Percentiles rank a stretch among this genome's conserved stretches.
phyloP scores from a whole-genome alignment of 2,797 vertebrate genomes.

The Malurus splendens region DNA sequence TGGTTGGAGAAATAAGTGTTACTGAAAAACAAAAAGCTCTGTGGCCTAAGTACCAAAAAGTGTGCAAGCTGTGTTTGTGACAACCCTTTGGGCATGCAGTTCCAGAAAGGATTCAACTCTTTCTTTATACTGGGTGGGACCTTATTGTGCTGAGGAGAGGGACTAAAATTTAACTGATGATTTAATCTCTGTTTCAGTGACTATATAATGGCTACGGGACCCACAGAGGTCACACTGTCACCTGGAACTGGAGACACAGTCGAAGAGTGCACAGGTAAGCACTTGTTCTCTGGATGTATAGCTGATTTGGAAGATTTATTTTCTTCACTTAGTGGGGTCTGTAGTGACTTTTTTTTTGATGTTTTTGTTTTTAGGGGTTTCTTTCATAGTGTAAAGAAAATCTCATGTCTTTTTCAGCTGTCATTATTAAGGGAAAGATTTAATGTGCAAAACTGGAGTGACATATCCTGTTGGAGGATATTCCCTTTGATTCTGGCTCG shows the following conservation, averaged over 20 bases:
- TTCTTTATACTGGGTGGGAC: not conserved
- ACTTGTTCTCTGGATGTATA: not conserved
- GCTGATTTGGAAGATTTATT: not conserved
- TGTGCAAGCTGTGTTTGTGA: not conserved
- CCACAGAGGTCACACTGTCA: constrained; percentile 65
- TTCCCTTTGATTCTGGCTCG: not conserved
- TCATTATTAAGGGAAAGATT: not conserved
- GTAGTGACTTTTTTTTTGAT: not conserved
- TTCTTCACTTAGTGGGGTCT: not conserved
- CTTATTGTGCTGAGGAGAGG: not conserved
- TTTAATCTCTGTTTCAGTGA: constrained; percentile 70
- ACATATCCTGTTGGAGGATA: not conserved
- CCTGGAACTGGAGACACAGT: constrained; percentile 70
- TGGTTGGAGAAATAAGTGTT: not conserved
- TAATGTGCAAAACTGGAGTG: not conserved
- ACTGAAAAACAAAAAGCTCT: not conserved
- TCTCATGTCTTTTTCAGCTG: not conserved
- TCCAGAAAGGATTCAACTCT: not conserved
- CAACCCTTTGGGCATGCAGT: not conserved
- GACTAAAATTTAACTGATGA: not conserved
- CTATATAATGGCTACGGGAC: constrained; percentile 76
- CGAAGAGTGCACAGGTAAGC: constrained; percentile 80
- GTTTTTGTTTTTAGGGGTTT: not conserved
- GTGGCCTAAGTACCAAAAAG: not conserved
- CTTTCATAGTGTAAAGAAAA: not conserved